These are phyloP conservation scores for Tamandua tetradactyla DNA, from an alignment of 2,797 vertebrate species.

Conservation along the genomic window DNA sequence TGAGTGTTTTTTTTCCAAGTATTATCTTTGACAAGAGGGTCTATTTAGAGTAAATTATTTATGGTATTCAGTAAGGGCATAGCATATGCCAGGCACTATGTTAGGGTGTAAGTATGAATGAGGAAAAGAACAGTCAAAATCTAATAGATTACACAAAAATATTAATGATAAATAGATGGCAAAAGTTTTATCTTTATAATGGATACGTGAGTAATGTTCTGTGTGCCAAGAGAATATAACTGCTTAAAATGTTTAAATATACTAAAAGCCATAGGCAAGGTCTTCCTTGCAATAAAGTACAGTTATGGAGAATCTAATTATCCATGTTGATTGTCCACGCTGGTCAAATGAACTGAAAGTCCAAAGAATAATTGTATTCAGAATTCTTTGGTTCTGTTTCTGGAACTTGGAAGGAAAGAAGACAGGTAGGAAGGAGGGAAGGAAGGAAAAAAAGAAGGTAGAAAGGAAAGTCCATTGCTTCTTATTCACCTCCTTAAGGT, in stretches of 20 bases:
- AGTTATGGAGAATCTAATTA: not conserved
- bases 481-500: not conserved
- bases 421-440: not conserved
- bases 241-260: not conserved
- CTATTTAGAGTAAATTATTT: conserved; percentile 27
- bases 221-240: not conserved
- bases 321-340: not conserved
- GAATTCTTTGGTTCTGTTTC: not conserved
- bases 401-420: not conserved
- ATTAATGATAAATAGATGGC: not conserved
- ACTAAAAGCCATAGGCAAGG: not conserved
- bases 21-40: not conserved
- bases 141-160: not conserved
- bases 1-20: not conserved
- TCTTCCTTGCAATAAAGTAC: not conserved
- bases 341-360: not conserved
- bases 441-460: not conserved
- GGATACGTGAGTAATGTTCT: not conserved
- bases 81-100: not conserved
- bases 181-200: conserved; percentile 19
- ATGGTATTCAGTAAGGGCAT: not conserved
- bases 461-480: not conserved
- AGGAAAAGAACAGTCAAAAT: not conserved
- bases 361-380: conserved; percentile 7
- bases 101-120: not conserved